Conservation (phyloP, 2,797 vertebrate genomes). For the Thunnus albacares region DNA sequence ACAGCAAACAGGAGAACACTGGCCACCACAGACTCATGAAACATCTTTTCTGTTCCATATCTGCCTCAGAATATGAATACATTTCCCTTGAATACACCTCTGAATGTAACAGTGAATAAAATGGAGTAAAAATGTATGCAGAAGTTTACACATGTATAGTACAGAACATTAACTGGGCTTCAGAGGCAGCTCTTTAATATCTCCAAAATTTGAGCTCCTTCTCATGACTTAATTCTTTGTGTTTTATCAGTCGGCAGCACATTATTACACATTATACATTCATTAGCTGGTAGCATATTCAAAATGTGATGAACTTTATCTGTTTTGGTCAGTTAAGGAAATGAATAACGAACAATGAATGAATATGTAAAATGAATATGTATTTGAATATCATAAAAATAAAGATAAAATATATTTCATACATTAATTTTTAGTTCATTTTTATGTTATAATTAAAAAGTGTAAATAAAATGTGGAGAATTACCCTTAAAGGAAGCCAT, state of each 20-base stretch:
- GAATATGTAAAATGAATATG: neutral
- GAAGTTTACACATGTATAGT: conserved; percentile 3
- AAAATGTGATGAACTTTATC: conserved; percentile 35
- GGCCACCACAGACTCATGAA: no score
- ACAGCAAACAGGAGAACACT: no score
- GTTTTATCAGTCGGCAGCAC: conserved; percentile 41
- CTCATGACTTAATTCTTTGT: conserved; percentile 21
- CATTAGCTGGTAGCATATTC: conserved; percentile 23
- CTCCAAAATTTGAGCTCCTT: neutral
- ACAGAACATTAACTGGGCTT: neutral
- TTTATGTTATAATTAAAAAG: conserved; percentile 19
- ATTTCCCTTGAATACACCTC: neutral
- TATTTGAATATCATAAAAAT: conserved; percentile 18
- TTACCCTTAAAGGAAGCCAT: neutral
- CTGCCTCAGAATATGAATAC: neutral
- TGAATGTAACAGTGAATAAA: neutral
- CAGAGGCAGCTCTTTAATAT: conserved; percentile 13
- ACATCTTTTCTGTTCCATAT: neutral
- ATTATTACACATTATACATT: conserved; percentile 50
- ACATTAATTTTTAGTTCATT: neutral
- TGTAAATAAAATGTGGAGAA: conserved; percentile 8
- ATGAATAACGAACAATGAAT: conserved; percentile 31
- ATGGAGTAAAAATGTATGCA: no score
- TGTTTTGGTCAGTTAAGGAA: conserved; percentile 35
- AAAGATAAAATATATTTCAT: conserved; percentile 19